phyloP scores from a whole-genome alignment of 2,888 invertebrate genomes.

The Furcula furcula region DNA sequence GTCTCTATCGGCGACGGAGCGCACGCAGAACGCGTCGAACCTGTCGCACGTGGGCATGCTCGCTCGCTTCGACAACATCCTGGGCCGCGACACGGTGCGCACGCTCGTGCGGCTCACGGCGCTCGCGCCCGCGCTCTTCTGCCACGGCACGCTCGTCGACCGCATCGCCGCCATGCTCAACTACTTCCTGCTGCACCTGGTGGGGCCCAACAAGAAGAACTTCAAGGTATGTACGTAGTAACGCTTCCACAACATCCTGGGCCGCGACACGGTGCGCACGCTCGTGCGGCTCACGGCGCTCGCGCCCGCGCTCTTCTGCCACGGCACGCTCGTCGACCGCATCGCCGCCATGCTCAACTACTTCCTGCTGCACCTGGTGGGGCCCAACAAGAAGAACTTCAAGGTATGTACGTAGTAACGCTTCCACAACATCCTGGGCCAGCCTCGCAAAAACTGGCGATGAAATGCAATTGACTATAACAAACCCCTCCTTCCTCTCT shows the following conservation, averaged over 20 bases:
- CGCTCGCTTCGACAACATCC: slow-evolving; percentile 95
- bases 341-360: slow-evolving; percentile 98
- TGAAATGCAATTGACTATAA: not conserved
- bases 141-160: slow-evolving; percentile 95
- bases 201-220: slow-evolving; percentile 95
- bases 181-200: slow-evolving; percentile 94
- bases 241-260: slow-evolving; percentile 96
- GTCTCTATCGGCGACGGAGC: slow-evolving; percentile 85
- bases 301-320: slow-evolving; percentile 91
- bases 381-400: slow-evolving; percentile 95
- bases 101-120: slow-evolving; percentile 90
- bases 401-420: too few relatives aligned
- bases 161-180: slow-evolving; percentile 97
- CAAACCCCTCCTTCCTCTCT: too few relatives aligned
- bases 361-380: slow-evolving; percentile 93
- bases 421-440: slow-evolving; percentile 95
- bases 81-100: slow-evolving; percentile 93
- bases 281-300: slow-evolving; percentile 89
- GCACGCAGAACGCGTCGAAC: slow-evolving; percentile 87
- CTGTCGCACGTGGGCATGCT: slow-evolving; percentile 90
- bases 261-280: slow-evolving; percentile 92
- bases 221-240: too few relatives aligned
- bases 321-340: slow-evolving; percentile 94
- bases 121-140: slow-evolving; percentile 90
- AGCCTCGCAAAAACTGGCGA: too few relatives aligned